phyloP scores from a whole-genome alignment of 2,113 vertebrate species.

The Maccullochella peelii region DNA sequence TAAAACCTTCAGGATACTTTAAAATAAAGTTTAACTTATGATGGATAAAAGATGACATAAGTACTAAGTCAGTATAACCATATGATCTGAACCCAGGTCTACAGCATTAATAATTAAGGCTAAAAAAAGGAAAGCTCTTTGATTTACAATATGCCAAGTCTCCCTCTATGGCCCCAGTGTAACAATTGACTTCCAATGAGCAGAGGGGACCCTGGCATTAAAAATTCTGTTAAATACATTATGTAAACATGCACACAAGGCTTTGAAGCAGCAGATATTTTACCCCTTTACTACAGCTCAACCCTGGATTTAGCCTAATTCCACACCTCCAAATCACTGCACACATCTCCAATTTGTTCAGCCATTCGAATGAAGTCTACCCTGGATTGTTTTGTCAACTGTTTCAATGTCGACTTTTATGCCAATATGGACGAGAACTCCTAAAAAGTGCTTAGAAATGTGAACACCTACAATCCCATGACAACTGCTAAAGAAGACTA shows the following conservation, averaged over 20 bases:
- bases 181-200: neutral
- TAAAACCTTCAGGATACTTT: too few relatives aligned
- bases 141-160: too few relatives aligned
- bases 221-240: neutral
- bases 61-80: neutral
- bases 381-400: too few relatives aligned
- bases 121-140: neutral
- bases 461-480: neutral
- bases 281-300: too few relatives aligned
- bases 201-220: neutral
- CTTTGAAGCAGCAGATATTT: neutral
- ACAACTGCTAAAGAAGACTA: neutral
- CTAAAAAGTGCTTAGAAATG: too few relatives aligned
- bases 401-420: too few relatives aligned
- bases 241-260: neutral
- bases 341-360: too few relatives aligned
- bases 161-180: neutral
- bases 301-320: too few relatives aligned
- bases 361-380: too few relatives aligned
- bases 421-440: too few relatives aligned
- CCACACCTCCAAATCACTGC: too few relatives aligned
- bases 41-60: neutral
- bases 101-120: neutral
- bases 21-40: neutral
- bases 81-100: neutral